Base-by-base conservation (phyloP, 2,797 vertebrate genomes). In the Nannoperca obscura region DNA sequence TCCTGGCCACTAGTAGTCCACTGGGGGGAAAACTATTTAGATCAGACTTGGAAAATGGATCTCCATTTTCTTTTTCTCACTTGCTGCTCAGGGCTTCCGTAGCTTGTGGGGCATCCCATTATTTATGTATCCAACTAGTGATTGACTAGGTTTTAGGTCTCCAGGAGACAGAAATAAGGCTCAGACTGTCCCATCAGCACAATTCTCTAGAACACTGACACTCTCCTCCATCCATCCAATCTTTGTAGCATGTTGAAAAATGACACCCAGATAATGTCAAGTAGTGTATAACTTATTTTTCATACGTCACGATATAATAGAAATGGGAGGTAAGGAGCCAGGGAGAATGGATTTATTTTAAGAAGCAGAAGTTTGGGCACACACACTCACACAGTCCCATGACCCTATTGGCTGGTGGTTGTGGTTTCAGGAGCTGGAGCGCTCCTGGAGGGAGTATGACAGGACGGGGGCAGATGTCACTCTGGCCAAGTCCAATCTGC, bases 361-460 rank as follows among this genome's bases (percentile, higher is more conserved):
- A 20, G 19, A 49, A 46, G 44, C 44, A 46, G 44, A 46, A 46
- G 6, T 46, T 46, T 46, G 7, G 6, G 7, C 15, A 46, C 5
- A 34, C 5, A 44, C n/a, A 36, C 30, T 20, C 38, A n/a, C 30
- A 44, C n/a, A 61, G 40, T 30, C 14, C 9, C 9, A 4, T 76
- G 36, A 74, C 53, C n/a, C 13, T 27, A 2, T 47, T 80, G 42
- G 53, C 46, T 58, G 64, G 0, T 60, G 40, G 40, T 66, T 52
- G 15, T 78, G 57, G 3, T 86, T 84, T 66, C 88, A 99, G 98
- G 98, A 99, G 81, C 83, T 98, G 60, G 97, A 98, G 71, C 95
- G 96, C 46, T 96, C 96, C 17, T 98, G 97, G 97, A 94, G 95
- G 76, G 97, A 99, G 17, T 97, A 96, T 27, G 97, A 99, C 80